Percentiles rank a stretch among this genome's conserved stretches.
phyloP scores from a whole-genome alignment of 2,888 invertebrate species.

The Unio delphinus region DNA sequence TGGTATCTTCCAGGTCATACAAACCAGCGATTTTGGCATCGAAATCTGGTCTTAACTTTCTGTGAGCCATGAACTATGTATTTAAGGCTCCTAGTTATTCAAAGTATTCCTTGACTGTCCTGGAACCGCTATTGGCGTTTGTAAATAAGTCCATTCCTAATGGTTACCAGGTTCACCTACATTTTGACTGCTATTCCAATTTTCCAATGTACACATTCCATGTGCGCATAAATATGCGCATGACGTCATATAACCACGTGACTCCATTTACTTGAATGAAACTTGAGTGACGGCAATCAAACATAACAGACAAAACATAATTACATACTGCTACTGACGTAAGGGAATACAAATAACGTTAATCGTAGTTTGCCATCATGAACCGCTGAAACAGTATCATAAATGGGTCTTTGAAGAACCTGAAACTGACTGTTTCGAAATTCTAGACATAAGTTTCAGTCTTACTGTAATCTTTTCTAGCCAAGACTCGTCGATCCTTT shows the following conservation, averaged over 20 bases:
- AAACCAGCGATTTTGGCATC: slow-evolving; percentile 78
- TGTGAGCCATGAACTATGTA: slow-evolving; percentile 43
- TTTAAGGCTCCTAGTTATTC: slow-evolving; percentile 6
- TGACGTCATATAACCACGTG: slow-evolving; percentile 51
- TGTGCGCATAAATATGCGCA: slow-evolving; percentile 58
- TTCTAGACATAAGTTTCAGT: slow-evolving; percentile 6
- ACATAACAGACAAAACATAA: too few relatives aligned
- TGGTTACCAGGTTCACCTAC: slow-evolving; percentile 20
- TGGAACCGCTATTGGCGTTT: neutral
- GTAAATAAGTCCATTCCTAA: neutral
- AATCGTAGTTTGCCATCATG: too few relatives aligned
- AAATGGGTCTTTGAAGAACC: neutral
- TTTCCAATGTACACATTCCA: slow-evolving; percentile 37
- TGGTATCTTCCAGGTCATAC: slow-evolving; percentile 96
- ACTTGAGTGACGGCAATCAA: too few relatives aligned
- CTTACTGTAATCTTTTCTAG: too few relatives aligned
- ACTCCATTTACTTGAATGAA: slow-evolving; percentile 5
- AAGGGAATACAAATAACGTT: too few relatives aligned
- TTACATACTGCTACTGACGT: too few relatives aligned
- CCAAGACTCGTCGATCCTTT: too few relatives aligned
- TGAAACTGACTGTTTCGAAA: neutral
- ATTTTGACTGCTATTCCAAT: slow-evolving; percentile 35
- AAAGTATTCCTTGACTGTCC: slow-evolving; percentile 17
- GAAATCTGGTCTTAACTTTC: slow-evolving; percentile 56
- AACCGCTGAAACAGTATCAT: too few relatives aligned